Evolutionary conservation across 2,113 vertebrate species (phyloP).

Genomic region (Puffinus mauretanicus): DNA sequence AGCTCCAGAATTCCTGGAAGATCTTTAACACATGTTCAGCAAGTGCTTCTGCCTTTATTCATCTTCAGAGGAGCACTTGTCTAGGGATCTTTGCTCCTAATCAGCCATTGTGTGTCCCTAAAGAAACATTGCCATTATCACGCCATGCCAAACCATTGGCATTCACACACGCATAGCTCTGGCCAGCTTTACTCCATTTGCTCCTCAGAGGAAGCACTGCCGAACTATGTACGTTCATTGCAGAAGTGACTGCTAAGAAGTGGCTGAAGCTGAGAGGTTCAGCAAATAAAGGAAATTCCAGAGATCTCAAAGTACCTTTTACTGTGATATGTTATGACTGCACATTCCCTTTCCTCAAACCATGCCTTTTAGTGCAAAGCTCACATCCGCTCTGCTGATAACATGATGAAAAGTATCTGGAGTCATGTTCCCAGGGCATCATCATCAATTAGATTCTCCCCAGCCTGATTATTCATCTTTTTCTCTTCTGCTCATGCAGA

Average conservation of each 20-base stretch:
- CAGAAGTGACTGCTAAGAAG: neutral
- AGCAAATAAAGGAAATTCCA: slow-evolving; percentile 8
- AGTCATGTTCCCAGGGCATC: neutral
- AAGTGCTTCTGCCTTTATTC: neutral
- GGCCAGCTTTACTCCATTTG: neutral
- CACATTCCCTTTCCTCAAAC: neutral
- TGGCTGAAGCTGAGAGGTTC: neutral
- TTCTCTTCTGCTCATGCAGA: neutral
- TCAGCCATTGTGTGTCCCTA: fast-evolving
- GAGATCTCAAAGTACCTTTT: neutral
- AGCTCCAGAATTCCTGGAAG: neutral
- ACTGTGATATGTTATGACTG: neutral
- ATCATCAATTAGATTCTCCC: neutral
- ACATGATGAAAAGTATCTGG: neutral
- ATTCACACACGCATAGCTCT: neutral
- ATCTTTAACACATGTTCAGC: neutral
- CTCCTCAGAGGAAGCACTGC: neutral
- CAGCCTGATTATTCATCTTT: neutral
- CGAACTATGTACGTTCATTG: neutral
- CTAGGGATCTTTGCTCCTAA: neutral
- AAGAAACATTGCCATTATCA: neutral
- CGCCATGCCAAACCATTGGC: neutral
- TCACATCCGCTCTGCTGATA: neutral
- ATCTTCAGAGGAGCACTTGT: neutral
- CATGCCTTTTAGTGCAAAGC: neutral